These are phyloP conservation scores for Dendroctonus ponderosae DNA, from an alignment of 1,140 invertebrate genomes.

Conservation along the genomic window DNA sequence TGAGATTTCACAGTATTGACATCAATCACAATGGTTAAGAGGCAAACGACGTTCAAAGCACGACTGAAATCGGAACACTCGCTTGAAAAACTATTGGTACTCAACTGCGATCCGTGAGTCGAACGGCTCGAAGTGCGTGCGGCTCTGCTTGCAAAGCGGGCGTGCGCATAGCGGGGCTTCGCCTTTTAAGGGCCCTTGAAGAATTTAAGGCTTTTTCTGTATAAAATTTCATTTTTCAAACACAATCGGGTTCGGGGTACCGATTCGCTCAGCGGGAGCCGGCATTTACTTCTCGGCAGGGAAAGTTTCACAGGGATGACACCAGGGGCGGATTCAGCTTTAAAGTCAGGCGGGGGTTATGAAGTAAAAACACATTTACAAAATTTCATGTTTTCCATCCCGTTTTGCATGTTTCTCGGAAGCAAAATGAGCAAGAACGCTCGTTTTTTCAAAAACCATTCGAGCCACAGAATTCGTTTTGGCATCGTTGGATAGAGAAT, in stretches of 20 bases:
- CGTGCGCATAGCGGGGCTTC: constrained; percentile 11
- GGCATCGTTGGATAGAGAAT: too few species aligned
- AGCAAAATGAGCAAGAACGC: too few species aligned
- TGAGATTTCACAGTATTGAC: constrained; percentile 15
- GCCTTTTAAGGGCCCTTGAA: constrained; percentile 25
- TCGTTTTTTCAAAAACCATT: too few species aligned
- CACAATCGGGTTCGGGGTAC: not conserved
- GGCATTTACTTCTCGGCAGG: too few species aligned
- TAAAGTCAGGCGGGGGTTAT: too few species aligned
- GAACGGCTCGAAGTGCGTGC: constrained; percentile 18
- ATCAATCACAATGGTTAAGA: constrained; percentile 12
- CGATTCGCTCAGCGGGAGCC: not conserved
- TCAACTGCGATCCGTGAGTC: constrained; percentile 14
- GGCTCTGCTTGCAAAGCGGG: constrained; percentile 1
- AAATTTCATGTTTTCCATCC: too few species aligned
- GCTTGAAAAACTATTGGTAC: constrained; percentile 1
- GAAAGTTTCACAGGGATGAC: too few species aligned
- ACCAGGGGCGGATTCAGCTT: too few species aligned
- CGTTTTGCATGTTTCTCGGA: too few species aligned
- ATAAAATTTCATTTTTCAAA: constrained; percentile 18
- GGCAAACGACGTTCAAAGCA: constrained; percentile 16
- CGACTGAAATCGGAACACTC: constrained; percentile 10
- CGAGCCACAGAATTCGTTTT: too few species aligned
- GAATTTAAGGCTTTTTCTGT: constrained; percentile 30
- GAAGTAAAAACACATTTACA: too few species aligned